Conservation (phyloP, 2,797 vertebrate genomes). For the Halcyon smyrnensis region DNA sequence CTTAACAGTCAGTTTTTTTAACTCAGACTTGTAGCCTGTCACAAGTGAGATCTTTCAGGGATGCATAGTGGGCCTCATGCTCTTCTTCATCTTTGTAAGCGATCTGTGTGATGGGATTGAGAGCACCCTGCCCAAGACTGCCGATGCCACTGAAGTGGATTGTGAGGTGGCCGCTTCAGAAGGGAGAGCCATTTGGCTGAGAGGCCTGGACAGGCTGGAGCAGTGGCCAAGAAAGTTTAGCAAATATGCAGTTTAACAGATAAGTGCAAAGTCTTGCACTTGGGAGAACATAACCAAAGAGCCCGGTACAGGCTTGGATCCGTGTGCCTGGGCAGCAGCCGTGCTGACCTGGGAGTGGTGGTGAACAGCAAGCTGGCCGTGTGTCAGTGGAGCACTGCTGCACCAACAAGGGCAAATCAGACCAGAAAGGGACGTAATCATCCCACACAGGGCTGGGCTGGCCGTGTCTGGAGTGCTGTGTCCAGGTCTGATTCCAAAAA, state of each 20-base stretch:
- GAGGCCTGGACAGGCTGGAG: not conserved
- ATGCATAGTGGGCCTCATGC: not conserved
- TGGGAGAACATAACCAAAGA: not conserved
- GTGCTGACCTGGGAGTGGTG: not conserved
- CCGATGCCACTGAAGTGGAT: not conserved
- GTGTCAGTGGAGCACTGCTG: not conserved
- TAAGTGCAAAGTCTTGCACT: not conserved
- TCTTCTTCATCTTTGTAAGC: not conserved
- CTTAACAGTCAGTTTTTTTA: not conserved
- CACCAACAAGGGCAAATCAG: not conserved
- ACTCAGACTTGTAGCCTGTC: not conserved
- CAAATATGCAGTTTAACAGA: not conserved
- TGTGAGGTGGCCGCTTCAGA: not conserved
- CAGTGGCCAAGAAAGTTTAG: not conserved
- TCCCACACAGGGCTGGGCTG: not conserved
- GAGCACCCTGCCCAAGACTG: not conserved
- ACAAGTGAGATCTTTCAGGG: not conserved
- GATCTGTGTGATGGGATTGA: not conserved
- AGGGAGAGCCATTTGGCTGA: not conserved
- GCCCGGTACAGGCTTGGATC: not conserved
- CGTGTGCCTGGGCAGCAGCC: not conserved
- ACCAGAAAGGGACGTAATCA: not conserved
- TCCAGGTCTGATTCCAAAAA: not conserved
- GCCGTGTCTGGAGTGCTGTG: not conserved
- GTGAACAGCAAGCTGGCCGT: accelerated